A percentile compares a stretch with the other conserved stretches of the same genome.
These are phyloP conservation scores for Lasiommata megera DNA, from an alignment of 2,888 invertebrate genomes.

Conservation along the genomic window DNA sequence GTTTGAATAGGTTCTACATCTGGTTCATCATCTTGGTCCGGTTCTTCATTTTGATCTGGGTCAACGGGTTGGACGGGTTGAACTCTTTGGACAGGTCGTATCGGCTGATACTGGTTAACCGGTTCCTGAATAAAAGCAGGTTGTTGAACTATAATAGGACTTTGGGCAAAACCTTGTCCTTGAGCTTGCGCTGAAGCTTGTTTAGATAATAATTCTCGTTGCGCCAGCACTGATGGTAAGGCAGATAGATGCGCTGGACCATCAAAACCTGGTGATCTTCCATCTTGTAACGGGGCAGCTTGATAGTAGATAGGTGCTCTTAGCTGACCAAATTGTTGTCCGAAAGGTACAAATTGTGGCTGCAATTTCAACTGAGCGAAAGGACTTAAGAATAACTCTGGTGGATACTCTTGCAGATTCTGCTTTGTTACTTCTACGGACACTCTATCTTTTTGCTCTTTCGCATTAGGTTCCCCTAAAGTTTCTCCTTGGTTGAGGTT, in stretches of 20 bases:
- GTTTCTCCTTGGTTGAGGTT: constrained; percentile 57
- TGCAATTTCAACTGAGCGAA: constrained; percentile 62
- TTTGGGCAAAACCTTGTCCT: constrained; percentile 42
- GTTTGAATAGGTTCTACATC: constrained; percentile 20
- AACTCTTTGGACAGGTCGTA: constrained; percentile 29
- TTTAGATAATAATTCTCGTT: constrained; percentile 45
- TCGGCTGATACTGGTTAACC: constrained; percentile 39
- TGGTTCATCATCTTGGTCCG: background rate
- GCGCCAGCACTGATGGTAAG: constrained; percentile 62
- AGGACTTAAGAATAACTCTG: constrained; percentile 63
- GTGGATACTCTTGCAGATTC: constrained; percentile 66
- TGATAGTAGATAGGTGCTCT: constrained; percentile 53
- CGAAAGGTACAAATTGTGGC: constrained; percentile 54
- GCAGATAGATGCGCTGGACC: constrained; percentile 66
- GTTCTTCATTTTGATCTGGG: constrained; percentile 1
- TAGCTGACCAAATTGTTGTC: constrained; percentile 49
- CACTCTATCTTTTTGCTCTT: constrained; percentile 47
- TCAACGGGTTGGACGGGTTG: constrained; percentile 5
- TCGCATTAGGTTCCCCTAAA: constrained; percentile 39
- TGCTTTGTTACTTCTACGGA: constrained; percentile 67
- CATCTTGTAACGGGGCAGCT: constrained; percentile 39
- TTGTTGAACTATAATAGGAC: constrained; percentile 39
- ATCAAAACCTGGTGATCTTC: constrained; percentile 56
- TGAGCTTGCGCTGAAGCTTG: constrained; percentile 40
- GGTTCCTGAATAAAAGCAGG: constrained; percentile 35